Evolutionary conservation across 2,888 invertebrate genomes (phyloP).

Genomic region (Tinea pellionella): DNA sequence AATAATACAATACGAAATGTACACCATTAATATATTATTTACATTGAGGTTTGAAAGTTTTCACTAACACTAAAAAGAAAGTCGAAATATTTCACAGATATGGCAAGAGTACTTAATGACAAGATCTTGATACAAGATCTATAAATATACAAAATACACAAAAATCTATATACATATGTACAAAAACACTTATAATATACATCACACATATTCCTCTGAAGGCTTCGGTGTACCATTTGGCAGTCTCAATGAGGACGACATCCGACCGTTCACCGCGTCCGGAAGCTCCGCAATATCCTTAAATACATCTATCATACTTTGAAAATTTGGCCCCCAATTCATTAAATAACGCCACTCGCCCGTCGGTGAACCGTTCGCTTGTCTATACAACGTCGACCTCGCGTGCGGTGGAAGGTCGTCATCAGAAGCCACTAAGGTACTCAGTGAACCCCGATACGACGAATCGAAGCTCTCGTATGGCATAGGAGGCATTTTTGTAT

Average conservation of each 20-base stretch:
- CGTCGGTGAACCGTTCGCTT: conserved; percentile 79
- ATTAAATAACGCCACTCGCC: conserved; percentile 88
- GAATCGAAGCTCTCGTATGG: conserved; percentile 94
- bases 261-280: conserved; percentile 80
- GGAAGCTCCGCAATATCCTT: conserved; percentile 96
- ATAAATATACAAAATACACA: conserved; percentile 45
- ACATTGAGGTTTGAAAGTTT: conserved; percentile 29
- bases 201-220: conserved; percentile 88
- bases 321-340: conserved; percentile 97
- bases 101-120: conserved; percentile 56
- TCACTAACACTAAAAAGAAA: conserved; percentile 3
- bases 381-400: conserved; percentile 82
- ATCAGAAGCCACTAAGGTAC: conserved; percentile 93
- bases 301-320: conserved; percentile 94
- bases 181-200: background rate
- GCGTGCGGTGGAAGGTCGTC: conserved; percentile 88
- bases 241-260: conserved; percentile 79
- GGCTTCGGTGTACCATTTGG: conserved; percentile 85
- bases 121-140: conserved; percentile 65
- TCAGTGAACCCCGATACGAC: conserved; percentile 92
- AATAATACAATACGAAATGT: background rate
- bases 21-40: conserved; percentile 20
- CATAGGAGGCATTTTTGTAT: conserved; percentile 75
- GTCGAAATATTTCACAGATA: conserved; percentile 27
- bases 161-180: conserved; percentile 22